Base-by-base conservation (phyloP, 1,140 invertebrate species). In the Dinothrombium tinctorium region DNA sequence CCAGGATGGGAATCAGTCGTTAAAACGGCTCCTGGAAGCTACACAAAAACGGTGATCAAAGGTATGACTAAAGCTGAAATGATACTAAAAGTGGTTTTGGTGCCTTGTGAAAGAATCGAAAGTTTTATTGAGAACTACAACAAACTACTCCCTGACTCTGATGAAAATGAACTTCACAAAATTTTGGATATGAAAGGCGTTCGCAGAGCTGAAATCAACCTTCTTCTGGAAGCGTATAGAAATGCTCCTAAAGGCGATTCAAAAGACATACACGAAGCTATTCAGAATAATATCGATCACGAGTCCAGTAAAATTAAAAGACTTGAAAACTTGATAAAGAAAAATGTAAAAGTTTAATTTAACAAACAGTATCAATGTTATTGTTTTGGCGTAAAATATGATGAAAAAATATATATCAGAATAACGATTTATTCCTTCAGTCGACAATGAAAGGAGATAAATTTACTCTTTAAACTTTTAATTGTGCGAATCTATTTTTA, bases 61-160 rank as follows among this genome's bases (percentile, higher is more conserved):
- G 77, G 84, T 26, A 95, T 98, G 84, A 86, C 83, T 3, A 84
- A 83, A 53, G 90, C 89, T 0, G 92, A 99, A 63, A 89, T 96
- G 81, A 84, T 98, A 32, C 61, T 98, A 4, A 98, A 99, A 64
- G 70, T 94, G 35, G 83, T 95, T 0, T 95, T 98, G 86, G 76
- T 84, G 2, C 83, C 86, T 0, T 70, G 80, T 24, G 77, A 89
- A 50, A 59, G 67, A 0, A 52, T 55, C 31, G 65, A 61, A 28
- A 59, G 63, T 6, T 96, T 95, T 58, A 75, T 87, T 0, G 74
- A 81, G 24, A 87, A 94, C 53, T 92, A 81, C 51, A 67, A 77
- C 14, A 77, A 86, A 55, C 60, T 98, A 5, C 59, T 98, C 23
- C 82, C 83, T 0, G 87, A 95, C 51, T 73, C 80, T 21, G 82